Conservation (phyloP, 2,888 invertebrate species). For the Odontocolon sp. region DNA sequence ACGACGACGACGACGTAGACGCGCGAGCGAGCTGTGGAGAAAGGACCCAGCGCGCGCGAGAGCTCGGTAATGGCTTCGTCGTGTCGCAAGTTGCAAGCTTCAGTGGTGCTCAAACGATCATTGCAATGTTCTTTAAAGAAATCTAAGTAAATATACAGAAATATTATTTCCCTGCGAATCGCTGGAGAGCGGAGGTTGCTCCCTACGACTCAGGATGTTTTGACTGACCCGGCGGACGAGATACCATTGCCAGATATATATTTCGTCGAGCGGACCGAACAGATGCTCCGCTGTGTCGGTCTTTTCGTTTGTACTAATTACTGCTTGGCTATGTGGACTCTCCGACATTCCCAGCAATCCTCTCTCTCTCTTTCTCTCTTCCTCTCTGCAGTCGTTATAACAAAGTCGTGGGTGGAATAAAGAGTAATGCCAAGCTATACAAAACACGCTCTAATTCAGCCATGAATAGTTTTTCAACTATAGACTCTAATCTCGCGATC, state of each 20-base stretch:
- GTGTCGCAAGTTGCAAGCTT: conserved; percentile 75
- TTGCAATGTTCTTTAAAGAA: conserved; percentile 23
- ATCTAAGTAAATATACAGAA: not conserved
- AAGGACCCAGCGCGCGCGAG: conserved; percentile 46
- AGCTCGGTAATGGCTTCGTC: conserved; percentile 77
- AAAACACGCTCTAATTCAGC: conserved; percentile 41
- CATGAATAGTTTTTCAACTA: conserved; percentile 44
- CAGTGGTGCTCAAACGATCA: conserved; percentile 75
- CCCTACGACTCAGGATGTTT: conserved; percentile 69
- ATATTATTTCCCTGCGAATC: no score
- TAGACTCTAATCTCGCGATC: conserved; percentile 49
- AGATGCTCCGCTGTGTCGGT: not conserved
- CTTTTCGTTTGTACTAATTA: conserved; percentile 1
- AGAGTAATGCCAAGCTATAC: not conserved
- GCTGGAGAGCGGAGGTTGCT: no score
- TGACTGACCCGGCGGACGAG: conserved; percentile 62
- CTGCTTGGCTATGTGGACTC: no score
- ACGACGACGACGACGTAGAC: conserved; percentile 29
- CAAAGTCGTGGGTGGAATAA: not conserved
- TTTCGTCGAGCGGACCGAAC: not conserved
- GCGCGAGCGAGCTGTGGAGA: conserved; percentile 35
- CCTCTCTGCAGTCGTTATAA: not conserved
- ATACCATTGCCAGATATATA: no score
- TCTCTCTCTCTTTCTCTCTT: no score
- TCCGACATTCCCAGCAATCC: no score